These are phyloP conservation scores for Callyntrura sp. DNA, from an alignment of 2,888 invertebrate species.

Conservation along the genomic window DNA sequence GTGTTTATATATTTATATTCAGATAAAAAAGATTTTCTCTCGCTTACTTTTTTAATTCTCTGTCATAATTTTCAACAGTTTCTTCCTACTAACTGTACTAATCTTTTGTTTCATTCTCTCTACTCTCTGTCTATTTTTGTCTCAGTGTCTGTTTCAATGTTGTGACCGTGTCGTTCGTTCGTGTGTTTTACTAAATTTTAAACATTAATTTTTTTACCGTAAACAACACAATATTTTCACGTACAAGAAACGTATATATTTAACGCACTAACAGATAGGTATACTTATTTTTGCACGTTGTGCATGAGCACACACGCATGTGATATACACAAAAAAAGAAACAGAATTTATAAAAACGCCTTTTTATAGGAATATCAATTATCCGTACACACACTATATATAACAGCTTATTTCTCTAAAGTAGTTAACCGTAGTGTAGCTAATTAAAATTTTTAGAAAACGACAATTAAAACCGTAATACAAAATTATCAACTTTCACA, in stretches of 20 bases:
- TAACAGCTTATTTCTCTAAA: constrained; percentile 2
- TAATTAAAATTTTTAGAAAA: not conserved
- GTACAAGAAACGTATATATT: not conserved
- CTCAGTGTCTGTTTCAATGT: constrained; percentile 45
- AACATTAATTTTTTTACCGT: constrained; percentile 23
- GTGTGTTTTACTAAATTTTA: constrained; percentile 4
- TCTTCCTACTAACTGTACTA: constrained; percentile 41
- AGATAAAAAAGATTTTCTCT: constrained; percentile 8
- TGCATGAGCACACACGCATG: constrained; percentile 8
- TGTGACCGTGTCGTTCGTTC: constrained; percentile 48
- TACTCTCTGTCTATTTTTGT: constrained; percentile 33
- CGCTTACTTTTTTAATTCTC: constrained; percentile 14
- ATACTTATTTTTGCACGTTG: not conserved
- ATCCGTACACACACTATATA: not conserved
- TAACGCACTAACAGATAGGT: constrained; percentile 36
- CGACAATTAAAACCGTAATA: not conserved
- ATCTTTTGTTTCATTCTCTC: constrained; percentile 78
- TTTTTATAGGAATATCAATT: not conserved
- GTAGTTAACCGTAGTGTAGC: constrained; percentile 25
- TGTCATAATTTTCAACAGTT: not conserved
- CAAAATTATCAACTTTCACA: not conserved
- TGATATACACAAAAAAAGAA: not conserved
- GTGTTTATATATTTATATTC: constrained; percentile 36
- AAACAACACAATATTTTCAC: not conserved
- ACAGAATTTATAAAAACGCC: constrained; percentile 5